Evolutionary conservation across 2,797 vertebrate genomes (phyloP).

Genomic region (Oreortyx pictus): DNA sequence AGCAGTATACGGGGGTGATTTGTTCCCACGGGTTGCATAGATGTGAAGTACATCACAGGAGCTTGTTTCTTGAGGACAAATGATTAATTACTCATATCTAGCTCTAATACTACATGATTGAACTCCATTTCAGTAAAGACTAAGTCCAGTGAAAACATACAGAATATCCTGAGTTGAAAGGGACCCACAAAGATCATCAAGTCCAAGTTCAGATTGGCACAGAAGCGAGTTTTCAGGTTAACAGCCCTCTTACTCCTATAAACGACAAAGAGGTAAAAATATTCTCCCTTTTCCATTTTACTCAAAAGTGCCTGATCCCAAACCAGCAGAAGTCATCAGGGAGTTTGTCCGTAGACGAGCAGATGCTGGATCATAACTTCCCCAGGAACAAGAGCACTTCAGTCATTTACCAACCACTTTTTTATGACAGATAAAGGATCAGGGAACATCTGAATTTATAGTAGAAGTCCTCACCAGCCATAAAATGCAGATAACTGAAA

Average conservation of each 20-base stretch:
- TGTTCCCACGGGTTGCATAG: not conserved
- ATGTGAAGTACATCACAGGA: not conserved
- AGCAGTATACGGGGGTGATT: not conserved
- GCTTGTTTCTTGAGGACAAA: not conserved
- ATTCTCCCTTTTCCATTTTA: not conserved
- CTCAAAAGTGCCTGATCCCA: not conserved
- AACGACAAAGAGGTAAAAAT: not conserved
- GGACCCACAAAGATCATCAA: no score
- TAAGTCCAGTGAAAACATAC: not conserved
- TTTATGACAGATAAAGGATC: constrained; percentile 29
- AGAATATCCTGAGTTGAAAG: no score
- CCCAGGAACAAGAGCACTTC: constrained; percentile 18
- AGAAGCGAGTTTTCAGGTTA: not conserved
- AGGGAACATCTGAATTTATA: constrained; percentile 33
- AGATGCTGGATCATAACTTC: constrained; percentile 33
- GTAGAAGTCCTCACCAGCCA: not conserved
- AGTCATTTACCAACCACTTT: constrained; percentile 36
- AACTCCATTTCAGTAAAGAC: not conserved
- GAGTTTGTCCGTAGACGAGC: constrained; percentile 11
- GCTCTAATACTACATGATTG: not conserved
- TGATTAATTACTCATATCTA: not conserved
- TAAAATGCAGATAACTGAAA: constrained; percentile 62
- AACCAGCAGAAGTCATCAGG: constrained; percentile 14
- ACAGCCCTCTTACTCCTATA: not conserved
- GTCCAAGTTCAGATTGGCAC: no score